A percentile compares a stretch with the other conserved stretches of the same genome.
Evolutionary conservation across 2,888 invertebrate genomes (phyloP).

Genomic region (Megalurothrips usitatus): DNA sequence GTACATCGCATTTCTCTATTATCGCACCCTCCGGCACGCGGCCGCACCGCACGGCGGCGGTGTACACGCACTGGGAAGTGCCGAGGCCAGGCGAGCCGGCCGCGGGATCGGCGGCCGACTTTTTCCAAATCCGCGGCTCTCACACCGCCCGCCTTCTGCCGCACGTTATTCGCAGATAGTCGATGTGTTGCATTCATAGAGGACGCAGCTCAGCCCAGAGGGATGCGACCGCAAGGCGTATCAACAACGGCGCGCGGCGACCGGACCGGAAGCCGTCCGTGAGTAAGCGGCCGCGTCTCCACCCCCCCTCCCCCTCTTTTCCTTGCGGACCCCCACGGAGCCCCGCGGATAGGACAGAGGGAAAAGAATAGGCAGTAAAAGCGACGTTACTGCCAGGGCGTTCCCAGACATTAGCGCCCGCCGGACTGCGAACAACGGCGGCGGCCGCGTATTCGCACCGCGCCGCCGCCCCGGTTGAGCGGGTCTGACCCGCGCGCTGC

Average conservation of each 20-base stretch:
- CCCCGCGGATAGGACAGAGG: conserved; percentile 7
- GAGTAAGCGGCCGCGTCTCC: not conserved
- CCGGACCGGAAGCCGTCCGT: conserved; percentile 35
- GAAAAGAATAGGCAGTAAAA: conserved; percentile 31
- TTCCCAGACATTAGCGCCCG: conserved; percentile 1
- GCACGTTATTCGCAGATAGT: too few species aligned
- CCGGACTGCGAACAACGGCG: not conserved
- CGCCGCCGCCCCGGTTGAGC: not conserved
- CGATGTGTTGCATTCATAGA: too few species aligned
- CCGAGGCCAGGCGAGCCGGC: too few species aligned
- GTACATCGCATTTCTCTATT: not conserved
- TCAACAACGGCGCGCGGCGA: not conserved
- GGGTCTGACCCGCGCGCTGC: not conserved
- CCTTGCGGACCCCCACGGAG: too few species aligned
- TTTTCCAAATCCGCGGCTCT: too few species aligned
- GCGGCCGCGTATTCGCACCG: not conserved
- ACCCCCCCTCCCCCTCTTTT: too few species aligned
- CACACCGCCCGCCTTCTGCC: too few species aligned
- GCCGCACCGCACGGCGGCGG: too few species aligned
- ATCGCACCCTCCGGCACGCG: not conserved
- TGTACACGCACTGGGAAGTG: too few species aligned
- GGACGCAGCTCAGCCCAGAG: too few species aligned
- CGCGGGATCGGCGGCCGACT: too few species aligned
- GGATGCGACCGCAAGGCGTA: too few species aligned
- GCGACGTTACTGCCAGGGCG: conserved; percentile 19